These are phyloP conservation scores for Pheosia gnoma DNA, from an alignment of 2,888 invertebrate genomes.

Conservation along the genomic window DNA sequence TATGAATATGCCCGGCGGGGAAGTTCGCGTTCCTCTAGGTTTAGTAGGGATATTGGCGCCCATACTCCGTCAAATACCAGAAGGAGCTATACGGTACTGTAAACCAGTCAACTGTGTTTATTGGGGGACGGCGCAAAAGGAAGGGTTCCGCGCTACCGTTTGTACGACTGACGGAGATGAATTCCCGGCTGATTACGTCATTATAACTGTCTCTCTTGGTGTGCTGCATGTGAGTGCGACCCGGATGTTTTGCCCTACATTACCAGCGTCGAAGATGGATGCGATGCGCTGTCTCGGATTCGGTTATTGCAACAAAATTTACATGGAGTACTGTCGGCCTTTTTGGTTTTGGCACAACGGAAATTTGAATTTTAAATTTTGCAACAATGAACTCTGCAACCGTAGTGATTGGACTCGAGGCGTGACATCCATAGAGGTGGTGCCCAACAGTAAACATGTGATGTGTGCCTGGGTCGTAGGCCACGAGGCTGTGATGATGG, in stretches of 20 bases:
- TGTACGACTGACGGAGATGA: conserved; percentile 87
- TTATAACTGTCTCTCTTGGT: conserved; percentile 90
- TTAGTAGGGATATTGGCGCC: conserved; percentile 87
- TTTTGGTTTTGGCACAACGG: conserved; percentile 89
- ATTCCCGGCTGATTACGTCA: conserved; percentile 90
- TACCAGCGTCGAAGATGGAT: conserved; percentile 88
- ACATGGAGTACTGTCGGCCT: conserved; percentile 88
- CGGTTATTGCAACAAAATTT: conserved; percentile 91
- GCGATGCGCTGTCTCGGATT: conserved; percentile 88
- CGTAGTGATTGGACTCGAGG: conserved; percentile 89
- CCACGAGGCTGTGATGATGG: conserved; percentile 86
- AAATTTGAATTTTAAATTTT: conserved; percentile 86
- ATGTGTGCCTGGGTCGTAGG: conserved; percentile 89
- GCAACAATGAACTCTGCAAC: conserved; percentile 76
- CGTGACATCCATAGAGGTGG: conserved; percentile 87
- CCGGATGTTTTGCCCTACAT: conserved; percentile 87
- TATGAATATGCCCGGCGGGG: conserved; percentile 83
- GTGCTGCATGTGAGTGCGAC: conserved; percentile 86
- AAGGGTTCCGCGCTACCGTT: conserved; percentile 81
- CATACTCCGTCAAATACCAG: conserved; percentile 85
- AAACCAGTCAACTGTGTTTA: conserved; percentile 88
- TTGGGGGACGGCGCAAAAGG: conserved; percentile 85
- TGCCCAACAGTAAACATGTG: conserved; percentile 88
- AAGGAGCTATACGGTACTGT: conserved; percentile 85
- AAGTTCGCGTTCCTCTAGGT: conserved; percentile 86